phyloP scores from a whole-genome alignment of 1,140 invertebrate species.

The Pygmarrhopalites habei region DNA sequence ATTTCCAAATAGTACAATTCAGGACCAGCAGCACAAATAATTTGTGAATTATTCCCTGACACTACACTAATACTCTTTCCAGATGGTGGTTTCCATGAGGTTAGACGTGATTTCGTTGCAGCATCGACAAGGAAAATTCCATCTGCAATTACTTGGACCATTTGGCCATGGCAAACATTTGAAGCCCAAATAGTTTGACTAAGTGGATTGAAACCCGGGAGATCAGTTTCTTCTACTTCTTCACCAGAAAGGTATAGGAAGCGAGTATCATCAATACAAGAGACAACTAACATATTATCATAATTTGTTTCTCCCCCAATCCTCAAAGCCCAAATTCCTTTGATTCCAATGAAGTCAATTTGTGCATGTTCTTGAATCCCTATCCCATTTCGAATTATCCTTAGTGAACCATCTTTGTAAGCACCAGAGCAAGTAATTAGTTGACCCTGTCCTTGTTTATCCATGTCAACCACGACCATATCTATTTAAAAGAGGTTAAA shows the following conservation, averaged over 20 bases:
- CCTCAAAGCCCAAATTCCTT: constrained; percentile 91
- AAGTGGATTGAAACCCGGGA: constrained; percentile 77
- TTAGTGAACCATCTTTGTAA: constrained; percentile 93
- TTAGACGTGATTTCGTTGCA: constrained; percentile 57
- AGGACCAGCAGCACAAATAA: constrained; percentile 81
- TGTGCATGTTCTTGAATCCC: constrained; percentile 96
- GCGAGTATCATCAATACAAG: constrained; percentile 90
- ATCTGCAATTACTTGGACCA: constrained; percentile 72
- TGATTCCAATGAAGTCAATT: constrained; percentile 93
- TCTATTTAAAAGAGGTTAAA: too few species aligned
- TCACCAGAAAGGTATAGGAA: constrained; percentile 82
- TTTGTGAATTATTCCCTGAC: constrained; percentile 71
- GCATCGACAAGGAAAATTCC: constrained; percentile 62
- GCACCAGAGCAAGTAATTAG: constrained; percentile 94
- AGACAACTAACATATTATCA: constrained; percentile 85
- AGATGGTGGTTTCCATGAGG: constrained; percentile 63
- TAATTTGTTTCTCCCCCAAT: constrained; percentile 56
- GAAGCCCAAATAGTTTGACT: constrained; percentile 88
- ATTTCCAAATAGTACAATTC: constrained; percentile 85
- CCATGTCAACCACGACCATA: constrained; percentile 75
- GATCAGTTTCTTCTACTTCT: constrained; percentile 95
- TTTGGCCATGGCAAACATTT: constrained; percentile 75
- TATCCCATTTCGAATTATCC: constrained; percentile 95
- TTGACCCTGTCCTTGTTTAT: constrained; percentile 94
- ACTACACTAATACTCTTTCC: constrained; percentile 80